These are phyloP conservation scores for Gnatocerus cornutus DNA, from an alignment of 2,888 invertebrate species.

Conservation along the genomic window DNA sequence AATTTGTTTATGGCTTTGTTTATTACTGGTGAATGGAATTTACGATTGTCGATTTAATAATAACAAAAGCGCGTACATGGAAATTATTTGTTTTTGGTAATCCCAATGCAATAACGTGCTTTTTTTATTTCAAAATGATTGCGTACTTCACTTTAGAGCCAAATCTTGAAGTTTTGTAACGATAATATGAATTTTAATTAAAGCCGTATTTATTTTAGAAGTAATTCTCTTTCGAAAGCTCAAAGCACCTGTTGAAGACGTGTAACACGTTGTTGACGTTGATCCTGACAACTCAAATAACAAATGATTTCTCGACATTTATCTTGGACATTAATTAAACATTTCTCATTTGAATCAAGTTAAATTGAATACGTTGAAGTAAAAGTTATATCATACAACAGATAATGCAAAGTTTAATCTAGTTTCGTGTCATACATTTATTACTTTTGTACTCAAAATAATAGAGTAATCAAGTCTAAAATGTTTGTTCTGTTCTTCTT, in stretches of 20 bases:
- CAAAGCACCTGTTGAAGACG: neutral
- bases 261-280: neutral
- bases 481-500: no score
- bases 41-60: no score
- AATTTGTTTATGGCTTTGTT: no score
- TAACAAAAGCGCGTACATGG: no score
- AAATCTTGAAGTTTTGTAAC: no score
- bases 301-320: neutral
- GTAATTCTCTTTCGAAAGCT: neutral
- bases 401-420: neutral
- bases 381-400: neutral
- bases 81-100: no score
- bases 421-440: neutral
- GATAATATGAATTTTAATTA: no score
- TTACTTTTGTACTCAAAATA: neutral
- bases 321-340: neutral
- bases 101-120: no score
- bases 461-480: no score
- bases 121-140: no score
- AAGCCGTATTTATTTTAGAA: neutral
- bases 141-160: no score
- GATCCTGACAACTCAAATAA: neutral
- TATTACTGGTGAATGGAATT: no score
- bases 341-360: conserved; percentile 1
- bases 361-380: neutral